Conservation (phyloP, 2,888 invertebrate species). For the Taenaris catops region DNA sequence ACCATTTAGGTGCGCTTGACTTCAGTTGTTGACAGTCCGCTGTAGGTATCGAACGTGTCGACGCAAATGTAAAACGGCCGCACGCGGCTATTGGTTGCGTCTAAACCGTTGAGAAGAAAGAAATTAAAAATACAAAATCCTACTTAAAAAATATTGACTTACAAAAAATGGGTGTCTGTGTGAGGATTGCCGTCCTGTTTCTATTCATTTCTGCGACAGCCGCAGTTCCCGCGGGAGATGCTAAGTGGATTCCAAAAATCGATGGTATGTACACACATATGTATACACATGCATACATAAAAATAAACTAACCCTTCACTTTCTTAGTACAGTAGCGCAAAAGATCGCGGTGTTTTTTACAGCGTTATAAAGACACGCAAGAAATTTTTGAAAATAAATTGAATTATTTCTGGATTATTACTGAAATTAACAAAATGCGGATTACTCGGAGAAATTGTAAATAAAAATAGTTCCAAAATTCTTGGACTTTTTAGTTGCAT, state of each 20-base stretch:
- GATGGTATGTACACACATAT: conserved; percentile 56
- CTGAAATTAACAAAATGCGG: too few relatives aligned
- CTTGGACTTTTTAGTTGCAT: too few relatives aligned
- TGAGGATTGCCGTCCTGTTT: conserved; percentile 57
- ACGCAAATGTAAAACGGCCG: conserved; percentile 69
- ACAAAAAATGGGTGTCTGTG: conserved; percentile 68
- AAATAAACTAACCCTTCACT: too few relatives aligned
- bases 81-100: conserved; percentile 74
- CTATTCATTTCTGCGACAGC: conserved; percentile 54
- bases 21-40: conserved; percentile 60
- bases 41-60: conserved; percentile 45
- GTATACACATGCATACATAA: too few relatives aligned
- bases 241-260: conserved; percentile 40
- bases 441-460: too few relatives aligned
- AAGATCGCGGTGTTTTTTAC: too few relatives aligned
- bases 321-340: too few relatives aligned
- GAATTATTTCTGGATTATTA: too few relatives aligned
- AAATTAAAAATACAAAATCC: conserved; percentile 24
- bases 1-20: conserved; percentile 31
- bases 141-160: conserved; percentile 23
- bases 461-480: too few relatives aligned
- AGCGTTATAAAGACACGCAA: too few relatives aligned
- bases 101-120: conserved; percentile 36
- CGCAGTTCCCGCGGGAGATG: conserved; percentile 56
- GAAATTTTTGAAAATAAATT: too few relatives aligned